Evolutionary conservation across 2,888 invertebrate species (phyloP).

Genomic region (Drosophila trichaetosa): DNA sequence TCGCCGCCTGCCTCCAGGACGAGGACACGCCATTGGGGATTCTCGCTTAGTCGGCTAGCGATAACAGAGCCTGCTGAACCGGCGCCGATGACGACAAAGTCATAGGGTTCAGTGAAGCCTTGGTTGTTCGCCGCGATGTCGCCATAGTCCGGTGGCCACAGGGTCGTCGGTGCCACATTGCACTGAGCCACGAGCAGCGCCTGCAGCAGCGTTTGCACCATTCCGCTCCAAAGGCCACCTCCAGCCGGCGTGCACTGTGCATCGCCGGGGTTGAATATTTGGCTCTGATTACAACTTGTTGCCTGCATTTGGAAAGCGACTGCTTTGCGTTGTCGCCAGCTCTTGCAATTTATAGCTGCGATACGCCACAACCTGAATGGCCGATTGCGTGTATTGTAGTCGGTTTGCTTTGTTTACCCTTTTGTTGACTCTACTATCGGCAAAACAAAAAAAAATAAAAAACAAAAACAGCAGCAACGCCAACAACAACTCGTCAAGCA

Average conservation of each 20-base stretch:
- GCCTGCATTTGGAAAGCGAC: constrained; percentile 34
- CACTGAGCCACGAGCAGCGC: constrained; percentile 87
- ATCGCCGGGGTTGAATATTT: constrained; percentile 12
- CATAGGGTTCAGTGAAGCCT: constrained; percentile 71
- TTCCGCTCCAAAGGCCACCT: constrained; percentile 76
- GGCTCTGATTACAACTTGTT: constrained; percentile 6
- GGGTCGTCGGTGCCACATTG: constrained; percentile 85
- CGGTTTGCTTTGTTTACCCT: neutral
- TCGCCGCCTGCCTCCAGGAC: constrained; percentile 86
- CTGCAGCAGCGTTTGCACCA: constrained; percentile 87
- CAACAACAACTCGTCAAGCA: no score
- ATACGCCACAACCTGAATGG: constrained; percentile 33
- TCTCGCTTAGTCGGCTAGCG: constrained; percentile 85
- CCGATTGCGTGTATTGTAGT: constrained; percentile 10
- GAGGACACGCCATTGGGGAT: constrained; percentile 84
- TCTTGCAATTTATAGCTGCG: constrained; percentile 49
- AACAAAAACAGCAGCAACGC: neutral
- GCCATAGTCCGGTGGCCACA: constrained; percentile 87
- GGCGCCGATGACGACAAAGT: constrained; percentile 86
- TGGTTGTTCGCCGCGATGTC: constrained; percentile 41
- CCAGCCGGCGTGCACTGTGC: constrained; percentile 66
- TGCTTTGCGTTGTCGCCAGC: constrained; percentile 32
- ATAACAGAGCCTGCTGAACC: constrained; percentile 86
- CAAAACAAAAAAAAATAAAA: neutral
- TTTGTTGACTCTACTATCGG: neutral